These are phyloP conservation scores for Cephus nigrinus DNA, from an alignment of 2,888 invertebrate genomes.

Conservation along the genomic window DNA sequence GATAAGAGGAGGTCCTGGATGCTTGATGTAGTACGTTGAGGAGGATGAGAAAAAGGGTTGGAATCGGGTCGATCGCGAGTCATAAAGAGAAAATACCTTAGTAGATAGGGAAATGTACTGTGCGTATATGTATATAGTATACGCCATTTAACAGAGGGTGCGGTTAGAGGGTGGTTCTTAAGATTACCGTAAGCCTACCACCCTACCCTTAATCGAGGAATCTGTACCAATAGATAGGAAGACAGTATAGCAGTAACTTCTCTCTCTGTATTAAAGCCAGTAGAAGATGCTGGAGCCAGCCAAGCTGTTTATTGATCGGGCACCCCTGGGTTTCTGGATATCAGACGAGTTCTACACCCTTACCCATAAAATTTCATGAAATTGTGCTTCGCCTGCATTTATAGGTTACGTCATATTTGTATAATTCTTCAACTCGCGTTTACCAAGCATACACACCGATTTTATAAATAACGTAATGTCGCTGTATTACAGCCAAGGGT, in stretches of 20 bases:
- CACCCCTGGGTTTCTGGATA: conserved; percentile 23
- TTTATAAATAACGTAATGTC: background rate
- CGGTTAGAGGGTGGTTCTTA: background rate
- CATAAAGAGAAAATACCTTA: background rate
- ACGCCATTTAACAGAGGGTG: background rate
- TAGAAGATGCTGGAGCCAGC: conserved; percentile 33
- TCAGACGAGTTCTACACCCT: background rate
- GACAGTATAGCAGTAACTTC: conserved; percentile 15
- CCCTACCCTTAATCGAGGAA: background rate
- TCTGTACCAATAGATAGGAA: background rate
- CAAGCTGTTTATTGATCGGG: conserved; percentile 54
- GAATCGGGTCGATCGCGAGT: background rate
- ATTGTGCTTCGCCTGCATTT: background rate
- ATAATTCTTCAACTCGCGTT: background rate
- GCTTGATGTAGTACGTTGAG: background rate
- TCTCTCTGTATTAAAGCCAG: conserved; percentile 29
- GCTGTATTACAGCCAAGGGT: background rate
- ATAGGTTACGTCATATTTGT: background rate
- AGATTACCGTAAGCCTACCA: background rate
- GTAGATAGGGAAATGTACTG: background rate
- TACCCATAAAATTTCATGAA: background rate
- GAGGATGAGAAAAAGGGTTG: background rate
- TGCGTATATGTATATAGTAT: background rate
- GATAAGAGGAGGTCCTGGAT: background rate
- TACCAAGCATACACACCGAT: background rate